These are phyloP conservation scores for Sylvilagus bachmani DNA, from an alignment of 2,113 vertebrate genomes.

Conservation along the genomic window DNA sequence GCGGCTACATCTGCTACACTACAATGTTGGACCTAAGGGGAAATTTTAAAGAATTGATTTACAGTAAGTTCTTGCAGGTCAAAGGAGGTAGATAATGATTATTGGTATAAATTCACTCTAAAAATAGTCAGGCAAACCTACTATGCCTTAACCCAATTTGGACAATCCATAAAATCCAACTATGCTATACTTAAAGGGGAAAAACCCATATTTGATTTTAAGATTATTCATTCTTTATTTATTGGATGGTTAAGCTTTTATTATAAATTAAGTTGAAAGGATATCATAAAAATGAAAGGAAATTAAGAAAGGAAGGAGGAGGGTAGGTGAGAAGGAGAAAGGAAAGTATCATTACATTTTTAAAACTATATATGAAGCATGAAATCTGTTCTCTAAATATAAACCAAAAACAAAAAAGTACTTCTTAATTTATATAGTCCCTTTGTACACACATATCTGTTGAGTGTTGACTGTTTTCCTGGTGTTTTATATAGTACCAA, in stretches of 20 bases:
- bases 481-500: not conserved
- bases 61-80: not conserved
- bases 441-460: not conserved
- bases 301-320: too few relatives aligned
- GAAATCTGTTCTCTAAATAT: too few relatives aligned
- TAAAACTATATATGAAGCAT: too few relatives aligned
- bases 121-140: not conserved
- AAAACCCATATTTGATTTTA: not conserved
- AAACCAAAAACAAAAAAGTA: too few relatives aligned
- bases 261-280: too few relatives aligned
- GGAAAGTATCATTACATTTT: too few relatives aligned
- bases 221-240: not conserved
- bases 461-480: not conserved
- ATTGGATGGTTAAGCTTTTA: too few relatives aligned
- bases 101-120: not conserved
- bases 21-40: too few relatives aligned
- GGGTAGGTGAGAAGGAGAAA: too few relatives aligned
- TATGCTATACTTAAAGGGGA: conserved; percentile 21
- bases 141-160: not conserved
- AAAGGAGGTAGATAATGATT: not conserved
- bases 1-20: too few relatives aligned
- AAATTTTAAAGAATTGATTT: conserved; percentile 24
- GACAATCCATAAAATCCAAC: not conserved
- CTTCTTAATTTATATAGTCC: not conserved
- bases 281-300: too few relatives aligned